Evolutionary conservation across 2,113 vertebrate genomes (phyloP).

Genomic region (Malurus cyaneus): DNA sequence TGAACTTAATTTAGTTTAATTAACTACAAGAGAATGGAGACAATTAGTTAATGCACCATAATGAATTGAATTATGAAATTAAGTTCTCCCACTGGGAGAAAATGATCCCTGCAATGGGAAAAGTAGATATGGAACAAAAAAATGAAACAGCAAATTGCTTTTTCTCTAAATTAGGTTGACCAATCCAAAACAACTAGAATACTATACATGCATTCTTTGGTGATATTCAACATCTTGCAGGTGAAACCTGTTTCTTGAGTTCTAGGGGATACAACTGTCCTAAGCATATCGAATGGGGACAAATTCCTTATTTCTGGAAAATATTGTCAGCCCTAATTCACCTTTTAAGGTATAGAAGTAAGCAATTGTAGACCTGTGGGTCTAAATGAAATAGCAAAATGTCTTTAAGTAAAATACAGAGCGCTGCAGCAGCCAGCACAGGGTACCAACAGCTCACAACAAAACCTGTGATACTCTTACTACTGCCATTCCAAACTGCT

Average conservation of each 20-base stretch:
- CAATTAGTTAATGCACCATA: constrained; percentile 62
- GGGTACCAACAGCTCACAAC: neutral
- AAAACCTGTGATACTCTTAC: neutral
- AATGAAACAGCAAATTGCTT: neutral
- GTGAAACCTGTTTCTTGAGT: neutral
- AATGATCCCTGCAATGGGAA: constrained; percentile 42
- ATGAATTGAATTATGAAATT: constrained; percentile 58
- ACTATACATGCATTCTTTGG: neutral
- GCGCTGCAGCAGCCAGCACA: neutral
- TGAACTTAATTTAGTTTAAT: constrained; percentile 70
- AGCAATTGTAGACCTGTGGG: neutral
- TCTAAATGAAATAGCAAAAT: neutral
- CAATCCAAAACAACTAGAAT: neutral
- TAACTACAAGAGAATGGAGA: constrained; percentile 62
- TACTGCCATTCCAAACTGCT: neutral
- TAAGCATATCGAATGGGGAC: neutral
- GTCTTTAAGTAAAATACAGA: neutral
- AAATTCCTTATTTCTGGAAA: neutral
- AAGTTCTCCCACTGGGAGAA: constrained; percentile 40
- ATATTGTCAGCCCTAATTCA: neutral
- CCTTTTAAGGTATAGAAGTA: neutral
- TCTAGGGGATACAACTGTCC: neutral
- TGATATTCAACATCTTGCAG: neutral
- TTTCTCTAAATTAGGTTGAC: neutral
- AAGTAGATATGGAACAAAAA: neutral